Evolutionary conservation across 2,113 vertebrate species (phyloP).

Genomic region (Nestor notabilis): DNA sequence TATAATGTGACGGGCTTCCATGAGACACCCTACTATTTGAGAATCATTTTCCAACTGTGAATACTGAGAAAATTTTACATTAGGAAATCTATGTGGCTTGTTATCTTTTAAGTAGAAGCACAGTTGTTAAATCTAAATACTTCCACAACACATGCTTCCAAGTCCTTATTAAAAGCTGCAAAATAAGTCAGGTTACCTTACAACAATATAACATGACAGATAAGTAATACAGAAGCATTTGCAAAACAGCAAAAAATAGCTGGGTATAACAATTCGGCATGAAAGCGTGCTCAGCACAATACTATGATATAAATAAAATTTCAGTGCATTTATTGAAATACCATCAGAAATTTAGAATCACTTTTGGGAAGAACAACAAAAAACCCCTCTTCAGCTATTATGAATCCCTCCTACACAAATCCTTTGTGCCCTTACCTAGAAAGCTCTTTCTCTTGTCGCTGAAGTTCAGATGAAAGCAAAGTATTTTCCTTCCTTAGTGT

Average conservation of each 20-base stretch:
- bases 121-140: background rate
- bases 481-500: constrained; percentile 85
- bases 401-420: background rate
- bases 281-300: background rate
- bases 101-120: background rate
- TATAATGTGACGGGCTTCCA: background rate
- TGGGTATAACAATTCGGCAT: background rate
- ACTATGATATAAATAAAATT: background rate
- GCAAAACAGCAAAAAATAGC: background rate
- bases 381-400: background rate
- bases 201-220: rapidly evolving
- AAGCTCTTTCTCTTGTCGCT: constrained; percentile 86
- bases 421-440: constrained; percentile 80
- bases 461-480: constrained; percentile 82
- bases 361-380: background rate
- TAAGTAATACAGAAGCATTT: background rate
- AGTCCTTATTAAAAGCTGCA: background rate
- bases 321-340: background rate
- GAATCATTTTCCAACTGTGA: background rate
- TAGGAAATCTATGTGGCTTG: background rate
- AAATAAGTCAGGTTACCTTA: background rate
- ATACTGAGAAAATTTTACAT: background rate
- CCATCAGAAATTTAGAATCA: background rate
- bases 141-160: background rate
- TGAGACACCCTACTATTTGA: background rate